Base-by-base conservation (phyloP, 2,888 invertebrate species). In the Nemotelus nigrinus region DNA sequence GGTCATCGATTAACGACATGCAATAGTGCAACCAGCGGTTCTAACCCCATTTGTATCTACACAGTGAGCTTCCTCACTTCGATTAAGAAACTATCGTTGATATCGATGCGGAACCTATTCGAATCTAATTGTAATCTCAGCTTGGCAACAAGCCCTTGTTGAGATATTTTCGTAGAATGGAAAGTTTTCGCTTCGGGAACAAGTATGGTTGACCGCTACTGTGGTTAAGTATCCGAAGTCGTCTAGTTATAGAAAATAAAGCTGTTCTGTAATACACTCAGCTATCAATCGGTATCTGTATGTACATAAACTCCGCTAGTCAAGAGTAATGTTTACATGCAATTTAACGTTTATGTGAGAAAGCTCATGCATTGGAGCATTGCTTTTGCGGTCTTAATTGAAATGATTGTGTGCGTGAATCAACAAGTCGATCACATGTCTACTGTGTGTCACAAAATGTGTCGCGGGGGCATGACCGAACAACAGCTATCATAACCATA, bases 311-410 rank as follows among this genome's bases (percentile, higher is more conserved):
- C 3, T 3, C 63, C 39, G 25, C 58, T 43, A 41, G n/a, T 43
- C 43, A 63, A 8, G 43, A 43, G 10, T 5, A 43, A 57, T 10
- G 4, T 5, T 39, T 41, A 43, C 41, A 63, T 4, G 63, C 63
- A 63, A 63, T 63, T 63, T 39, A 41, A 10, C 63, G 63, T n/a
- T 58, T 39, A 63, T 63, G 39, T 25, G 3, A 10, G 2, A 4
- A 39, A 5, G 63, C 8, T 25, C 25, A 43, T 8, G 63, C 63
- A 43, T 39, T 63, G 63, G 10, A 63, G 63, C 63, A 43, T 63
- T 63, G 63, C 39, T 63, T 63, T 63, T 43, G 63, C 43, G 63
- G 63, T 63, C 43, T 43, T 63, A 63, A 63, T 63, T 63, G 63
- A 63, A 63, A 63, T 63, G 63, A 25, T 25, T 63, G 25, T 63